Evolutionary conservation across 2,888 invertebrate species (phyloP).

Genomic region (Chrysomela aeneicollis): DNA sequence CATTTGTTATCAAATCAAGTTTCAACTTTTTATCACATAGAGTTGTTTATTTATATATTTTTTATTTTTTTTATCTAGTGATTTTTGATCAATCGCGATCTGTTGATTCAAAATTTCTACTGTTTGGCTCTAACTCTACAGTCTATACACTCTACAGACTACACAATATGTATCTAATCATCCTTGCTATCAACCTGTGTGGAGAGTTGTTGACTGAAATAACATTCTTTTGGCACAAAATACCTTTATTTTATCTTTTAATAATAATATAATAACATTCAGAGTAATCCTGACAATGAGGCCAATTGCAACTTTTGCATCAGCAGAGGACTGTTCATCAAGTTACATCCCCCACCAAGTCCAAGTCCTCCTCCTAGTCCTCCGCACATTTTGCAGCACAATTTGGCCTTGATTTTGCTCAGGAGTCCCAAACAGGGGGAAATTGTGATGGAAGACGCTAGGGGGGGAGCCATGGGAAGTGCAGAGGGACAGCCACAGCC

Average conservation of each 20-base stretch:
- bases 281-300: neutral
- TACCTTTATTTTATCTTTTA: neutral
- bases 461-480: neutral
- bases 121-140: no score
- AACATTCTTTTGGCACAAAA: no score
- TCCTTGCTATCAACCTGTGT: no score
- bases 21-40: no score
- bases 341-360: neutral
- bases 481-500: neutral
- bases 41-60: no score
- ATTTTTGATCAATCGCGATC: no score
- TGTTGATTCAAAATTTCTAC: no score
- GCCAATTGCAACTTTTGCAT: slow-evolving; percentile 18
- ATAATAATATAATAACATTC: neutral
- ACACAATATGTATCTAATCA: no score
- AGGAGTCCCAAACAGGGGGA: slow-evolving; percentile 24
- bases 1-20: no score
- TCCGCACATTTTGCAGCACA: slow-evolving; percentile 13
- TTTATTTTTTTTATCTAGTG: no score
- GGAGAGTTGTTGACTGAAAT: no score
- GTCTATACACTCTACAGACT: no score
- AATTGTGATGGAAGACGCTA: slow-evolving; percentile 1
- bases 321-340: slow-evolving; percentile 1
- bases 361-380: slow-evolving; percentile 6
- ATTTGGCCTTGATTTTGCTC: slow-evolving; percentile 25